Evolutionary conservation across 2,888 invertebrate species (phyloP).

Genomic region (Coenonympha arcania): DNA sequence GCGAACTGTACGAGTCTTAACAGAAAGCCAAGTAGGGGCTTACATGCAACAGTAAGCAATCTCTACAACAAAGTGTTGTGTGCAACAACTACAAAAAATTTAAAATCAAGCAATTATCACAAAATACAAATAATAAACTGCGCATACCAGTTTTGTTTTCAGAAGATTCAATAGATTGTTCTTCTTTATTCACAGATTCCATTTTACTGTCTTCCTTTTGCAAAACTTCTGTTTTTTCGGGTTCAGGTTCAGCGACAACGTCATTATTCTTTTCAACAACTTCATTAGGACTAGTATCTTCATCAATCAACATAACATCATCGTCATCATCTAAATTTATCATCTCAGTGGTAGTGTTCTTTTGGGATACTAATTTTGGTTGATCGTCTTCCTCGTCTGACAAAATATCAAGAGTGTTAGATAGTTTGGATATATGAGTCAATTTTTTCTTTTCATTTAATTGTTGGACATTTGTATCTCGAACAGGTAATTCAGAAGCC

Average conservation of each 20-base stretch:
- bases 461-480: not conserved
- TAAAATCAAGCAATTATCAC: not conserved
- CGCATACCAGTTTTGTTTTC: not conserved
- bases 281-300: conserved; percentile 34
- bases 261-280: conserved; percentile 14
- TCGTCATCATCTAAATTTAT: conserved; percentile 61
- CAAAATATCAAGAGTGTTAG: conserved; percentile 57
- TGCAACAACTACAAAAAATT: too few relatives aligned
- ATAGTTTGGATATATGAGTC: conserved; percentile 44
- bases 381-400: conserved; percentile 60
- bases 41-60: too few relatives aligned
- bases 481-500: not conserved
- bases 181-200: conserved; percentile 23
- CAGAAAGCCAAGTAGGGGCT: too few relatives aligned
- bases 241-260: not conserved
- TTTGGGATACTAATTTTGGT: conserved; percentile 22
- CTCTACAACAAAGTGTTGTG: too few relatives aligned
- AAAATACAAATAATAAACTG: not conserved
- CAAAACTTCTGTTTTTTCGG: conserved; percentile 19
- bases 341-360: conserved; percentile 31
- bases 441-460: conserved; percentile 24
- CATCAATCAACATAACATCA: conserved; percentile 65
- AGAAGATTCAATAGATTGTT: conserved; percentile 1
- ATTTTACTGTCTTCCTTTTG: conserved; percentile 22
- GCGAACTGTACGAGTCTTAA: too few relatives aligned